Evolutionary conservation across 2,888 invertebrate genomes (phyloP), one percentile per base, ranked within the genome.

Genomic region (Baronia brevicornis): DNA sequence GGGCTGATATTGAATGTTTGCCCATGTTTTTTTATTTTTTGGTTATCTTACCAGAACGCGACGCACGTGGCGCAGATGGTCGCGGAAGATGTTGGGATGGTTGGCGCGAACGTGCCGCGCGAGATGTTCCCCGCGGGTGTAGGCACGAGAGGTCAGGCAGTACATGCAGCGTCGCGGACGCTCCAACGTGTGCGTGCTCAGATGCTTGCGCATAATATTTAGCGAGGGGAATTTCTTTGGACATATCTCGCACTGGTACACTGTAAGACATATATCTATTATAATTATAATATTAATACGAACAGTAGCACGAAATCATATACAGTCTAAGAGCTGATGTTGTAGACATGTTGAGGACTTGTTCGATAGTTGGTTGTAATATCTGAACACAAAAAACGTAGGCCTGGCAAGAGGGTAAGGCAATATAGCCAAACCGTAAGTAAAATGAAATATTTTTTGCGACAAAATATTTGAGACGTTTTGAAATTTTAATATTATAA

Each of bases 61-160:
- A 1, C 78, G 61, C 49, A 80, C 80, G 59, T 78, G 78, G 41
- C 40, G 38, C 41, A 80, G 66, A 12, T 79, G 77, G 23, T 60
- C 51, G 25, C 41, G 87, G 50, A 92, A 84, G 43, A 90, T 80
- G 50, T 88, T 87, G 7, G 89, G 77, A 70, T 93, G 93, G 48
- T 87, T 87, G 31, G 88, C 87, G 38, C 92, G 86, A 84, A 93
- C 91, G 71, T 93, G 93, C 3, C 92, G 86, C 64, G 92, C 85
- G 11, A 93, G 84, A 65, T 92, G 92, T 70, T 92, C 91, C 55
- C 91, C 91, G 43, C 93, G 88, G 47, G 92, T 91, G 71, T 93
- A 93, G 2, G 92, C 92, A 34, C 92, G 87, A 59, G 79, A 71
- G 44, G 61, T 47, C 56, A 78, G 72, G 70, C 93, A 93, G 68